Evolutionary conservation across 2,113 vertebrate genomes (phyloP), one percentile per base, ranked within the genome.

Genomic region (Anguilla rostrata): DNA sequence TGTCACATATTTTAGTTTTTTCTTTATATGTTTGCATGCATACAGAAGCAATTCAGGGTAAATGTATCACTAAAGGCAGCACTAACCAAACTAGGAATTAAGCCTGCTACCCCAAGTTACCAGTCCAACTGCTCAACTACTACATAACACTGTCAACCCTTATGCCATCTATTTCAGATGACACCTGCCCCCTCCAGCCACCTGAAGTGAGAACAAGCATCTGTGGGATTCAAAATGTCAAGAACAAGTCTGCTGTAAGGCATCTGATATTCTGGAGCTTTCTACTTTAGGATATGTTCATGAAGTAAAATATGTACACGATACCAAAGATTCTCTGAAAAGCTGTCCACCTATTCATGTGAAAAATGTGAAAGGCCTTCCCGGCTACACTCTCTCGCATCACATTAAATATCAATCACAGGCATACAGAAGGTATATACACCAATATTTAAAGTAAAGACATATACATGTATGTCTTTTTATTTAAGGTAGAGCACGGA

Each of bases 101-200:
- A 71, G 26, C 5, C 20, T 71, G 63, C 63, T 20, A 71, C 63
- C 26, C 26, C 3, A 71, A 71, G 26, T n/a, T 71, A 71, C 4
- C 16, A 71, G 63, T 71, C 4, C 20, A n/a, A 71, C 6, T 71
- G 22, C 26, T n/a, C 26, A 71, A 34, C 26, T n/a, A 34, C 26
- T 2, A n/a, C 71, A 29, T 1, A 22, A 75, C 71, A 75, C 11
- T 75, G 63, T 26, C 9, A 34, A 6, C 71, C 71, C 71, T 75
- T 29, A 75, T 75, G 29, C n/a, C 63, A 71, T n/a, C 63, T 91
- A 78, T 92, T 91, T 93, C 92, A 93, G 93, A 94, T 94, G 92
- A 93, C 92, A 94, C 94, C 94, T 95, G 94, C 94, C 94, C 94
- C 94, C 94, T 95, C 94, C 94, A 94, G 93, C 94, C 95, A 95